Base-by-base conservation (phyloP, 2,113 vertebrate genomes). In the Phaethon lepturus region DNA sequence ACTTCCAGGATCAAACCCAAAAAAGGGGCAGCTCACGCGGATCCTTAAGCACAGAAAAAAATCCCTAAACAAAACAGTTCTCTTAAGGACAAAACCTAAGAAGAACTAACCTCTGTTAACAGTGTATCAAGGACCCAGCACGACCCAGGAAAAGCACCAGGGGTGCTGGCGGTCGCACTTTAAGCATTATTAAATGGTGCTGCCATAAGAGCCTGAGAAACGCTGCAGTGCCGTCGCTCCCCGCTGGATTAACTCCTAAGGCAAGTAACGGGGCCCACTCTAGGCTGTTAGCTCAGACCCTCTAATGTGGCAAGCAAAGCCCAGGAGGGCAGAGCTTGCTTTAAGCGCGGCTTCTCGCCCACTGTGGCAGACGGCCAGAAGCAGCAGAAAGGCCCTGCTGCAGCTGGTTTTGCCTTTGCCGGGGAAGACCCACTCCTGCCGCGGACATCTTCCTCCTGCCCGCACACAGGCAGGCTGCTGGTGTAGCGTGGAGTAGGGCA, bases 251-350 rank as follows among this genome's bases (percentile, higher is more conserved):
- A 5, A 0, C 13, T 91, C 77, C 62, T 44, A 47, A 75, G 60
- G 24, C 33, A 85, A 45, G 31, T 44, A 44, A 71, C 44, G 1
- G 0, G 45, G 26, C 53, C 56, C 0, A 0, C 60, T 56, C 20
- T 8, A 44, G 47, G 40, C 35, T 75, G 19, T 42, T 49, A 68
- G 23, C 52, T 84, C 68, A 84, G 38, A 29, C 40, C 28, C 59
- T 50, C 53, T 56, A 11, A 42, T 8, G 44, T 13, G 29, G 45
- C 35, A 33, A 38, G 47, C 71, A 85, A 40, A 82, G 49, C 13
- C 44, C 33, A 19, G 60, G 83, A 77, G 73, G 55, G 79, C 44
- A 86, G 66, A 86, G 35, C 31, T 82, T 22, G 11, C 52, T 63
- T 11, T 53, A 62, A 38, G 10, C 11, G 4, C 6, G 25, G 38